Evolutionary conservation across 2,888 invertebrate genomes (phyloP), one percentile per base, ranked within the genome.

Genomic region (Quadriops clusia): DNA sequence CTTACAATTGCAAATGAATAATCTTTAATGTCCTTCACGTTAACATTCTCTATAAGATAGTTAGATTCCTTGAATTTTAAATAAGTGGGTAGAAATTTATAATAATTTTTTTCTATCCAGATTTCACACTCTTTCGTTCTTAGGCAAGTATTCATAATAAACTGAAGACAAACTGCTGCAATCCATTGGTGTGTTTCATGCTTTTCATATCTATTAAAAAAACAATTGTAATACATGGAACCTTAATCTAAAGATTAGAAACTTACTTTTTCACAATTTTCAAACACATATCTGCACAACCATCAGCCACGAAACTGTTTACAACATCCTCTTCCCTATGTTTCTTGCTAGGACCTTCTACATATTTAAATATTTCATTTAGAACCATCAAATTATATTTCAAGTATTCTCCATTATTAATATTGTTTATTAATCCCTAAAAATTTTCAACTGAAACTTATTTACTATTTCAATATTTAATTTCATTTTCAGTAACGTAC

Each of bases 41-140:
- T n/a, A n/a, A n/a, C n/a, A n/a, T n/a, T n/a, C n/a, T n/a, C n/a
- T n/a, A n/a, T n/a, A n/a, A n/a, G n/a, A n/a, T n/a, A n/a, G n/a
- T n/a, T n/a, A n/a, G n/a, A n/a, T n/a, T n/a, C n/a, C n/a, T n/a
- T n/a, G n/a, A n/a, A n/a, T n/a, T n/a, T n/a, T n/a, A n/a, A n/a
- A n/a, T n/a, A n/a, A n/a, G n/a, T n/a, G n/a, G 43, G 41, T 17
- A 40, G 37, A 9, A 55, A 32, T 13, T 42, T 33, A 10, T 43
- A 36, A 25, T 42, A 46, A 35, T 54, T 45, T 12, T 44, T 45
- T 28, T 48, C 43, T 17, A 56, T 36, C 51, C 54, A 53, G 15
- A 33, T 33, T 10, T 33, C 33, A 12, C 30, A 12, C 11, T 23
- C 30, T 12, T 33, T 33, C 29, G 27, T 17, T 26, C 28, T 26